Conservation (phyloP, 2,113 vertebrate species). For the Oncorhynchus kisutch region DNA sequence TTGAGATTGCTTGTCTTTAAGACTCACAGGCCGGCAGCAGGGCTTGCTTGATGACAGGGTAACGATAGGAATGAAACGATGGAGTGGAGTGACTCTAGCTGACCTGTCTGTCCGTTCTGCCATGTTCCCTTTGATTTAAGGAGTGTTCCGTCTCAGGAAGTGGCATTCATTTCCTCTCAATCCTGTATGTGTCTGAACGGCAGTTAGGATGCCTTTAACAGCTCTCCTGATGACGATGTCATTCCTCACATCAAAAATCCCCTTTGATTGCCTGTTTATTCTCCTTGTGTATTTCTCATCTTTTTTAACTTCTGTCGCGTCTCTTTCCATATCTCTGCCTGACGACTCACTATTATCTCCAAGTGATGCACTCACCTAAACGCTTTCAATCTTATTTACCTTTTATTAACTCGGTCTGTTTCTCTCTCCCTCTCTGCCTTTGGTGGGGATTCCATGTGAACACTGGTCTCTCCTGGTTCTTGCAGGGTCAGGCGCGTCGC, state of each 20-base stretch:
- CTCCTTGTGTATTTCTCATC: not conserved
- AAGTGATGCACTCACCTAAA: constrained; percentile 5
- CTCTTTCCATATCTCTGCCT: not conserved
- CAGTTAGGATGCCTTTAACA: constrained; percentile 24
- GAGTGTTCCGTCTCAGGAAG: constrained; percentile 52
- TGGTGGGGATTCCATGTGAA: not conserved
- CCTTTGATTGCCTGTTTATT: constrained; percentile 61
- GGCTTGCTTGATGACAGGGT: constrained; percentile 60
- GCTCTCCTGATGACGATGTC: constrained; percentile 52
- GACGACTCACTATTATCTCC: constrained; percentile 10
- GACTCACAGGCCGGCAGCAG: not conserved
- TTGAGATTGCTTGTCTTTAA: constrained; percentile 32
- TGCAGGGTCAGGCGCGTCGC: constrained; percentile 82
- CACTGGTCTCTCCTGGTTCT: not conserved
- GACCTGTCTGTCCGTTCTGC: constrained; percentile 24
- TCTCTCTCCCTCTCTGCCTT: not conserved
- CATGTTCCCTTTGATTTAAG: constrained; percentile 59
- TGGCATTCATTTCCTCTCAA: constrained; percentile 54
- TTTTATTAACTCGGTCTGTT: too few relatives aligned
- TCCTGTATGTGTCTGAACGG: constrained; percentile 64
- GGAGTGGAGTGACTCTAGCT: constrained; percentile 39
- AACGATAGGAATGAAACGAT: constrained; percentile 63
- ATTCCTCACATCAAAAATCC: constrained; percentile 40
- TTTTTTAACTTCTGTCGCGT: too few relatives aligned
- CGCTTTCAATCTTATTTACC: not conserved